Evolutionary conservation across 64 coral and sea anemone species (phyloP), one percentile per base, ranked within the genome.

Genomic region (Stylophora pistillata): DNA sequence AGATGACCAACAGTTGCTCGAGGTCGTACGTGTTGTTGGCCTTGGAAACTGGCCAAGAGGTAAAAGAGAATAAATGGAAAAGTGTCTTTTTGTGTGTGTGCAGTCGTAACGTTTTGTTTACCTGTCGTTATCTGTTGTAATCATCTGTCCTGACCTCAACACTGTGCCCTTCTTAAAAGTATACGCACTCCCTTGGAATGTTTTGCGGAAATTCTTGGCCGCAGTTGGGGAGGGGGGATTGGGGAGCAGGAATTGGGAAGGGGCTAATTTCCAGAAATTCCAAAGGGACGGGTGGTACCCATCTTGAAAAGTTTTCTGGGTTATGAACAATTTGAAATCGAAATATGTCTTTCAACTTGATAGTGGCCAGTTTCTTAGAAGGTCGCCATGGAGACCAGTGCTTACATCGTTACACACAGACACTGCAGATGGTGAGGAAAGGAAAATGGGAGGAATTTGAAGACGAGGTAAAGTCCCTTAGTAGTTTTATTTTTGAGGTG

Each of bases 361-460:
- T 41, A 92, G 90, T 92, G 27, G 90, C 90, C 13, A 85, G 71
- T 74, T 92, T 77, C 73, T 17, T 92, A 20, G 90, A 92, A 15
- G 90, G 90, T 17, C 90, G 90, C 54, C 73, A 86, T 13, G 90
- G 90, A 20, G 90, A 92, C 70, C 90, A 92, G 74, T 85, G 80
- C 41, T 33, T 92, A 82, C 73, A 92, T 58, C 56, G 90, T 3
- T 92, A 92, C 74, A 92, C 85, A 31, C 83, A 92, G 60, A 85
- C 90, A 13, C 85, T 83, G n/a, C 83, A 86, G 85, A 74, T 85
- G 71, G 64, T 74, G 18, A 86, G 55, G 41, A 92, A 92, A 92
- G 90, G 90, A 28, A 86, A 74, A 30, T 92, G 90, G 90, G 55
- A 82, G 4, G 1, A 47, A 1, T 73, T 86, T 1, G 90, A 92